Evolutionary conservation across 2,797 vertebrate genomes (phyloP).

Genomic region (Clarias pachynema): DNA sequence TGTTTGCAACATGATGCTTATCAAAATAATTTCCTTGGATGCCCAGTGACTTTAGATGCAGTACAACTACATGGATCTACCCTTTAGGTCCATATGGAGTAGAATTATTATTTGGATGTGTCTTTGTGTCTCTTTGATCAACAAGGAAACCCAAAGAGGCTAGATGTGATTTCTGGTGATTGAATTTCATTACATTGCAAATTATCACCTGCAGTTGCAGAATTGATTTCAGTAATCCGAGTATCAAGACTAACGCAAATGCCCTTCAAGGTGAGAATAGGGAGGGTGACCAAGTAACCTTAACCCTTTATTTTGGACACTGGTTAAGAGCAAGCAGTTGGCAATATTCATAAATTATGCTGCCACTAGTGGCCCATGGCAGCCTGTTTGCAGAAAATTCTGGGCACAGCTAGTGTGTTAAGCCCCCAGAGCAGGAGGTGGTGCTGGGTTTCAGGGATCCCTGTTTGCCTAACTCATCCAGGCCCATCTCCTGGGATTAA

Average conservation of each 20-base stretch:
- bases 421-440: slow-evolving; percentile 28
- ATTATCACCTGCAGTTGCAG: slow-evolving; percentile 9
- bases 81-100: slow-evolving; percentile 26
- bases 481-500: slow-evolving; percentile 56
- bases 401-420: slow-evolving; percentile 37
- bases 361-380: slow-evolving; percentile 36
- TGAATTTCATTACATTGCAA: not conserved
- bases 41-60: slow-evolving; percentile 1
- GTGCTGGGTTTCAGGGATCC: slow-evolving; percentile 51
- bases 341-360: slow-evolving; percentile 46
- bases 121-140: slow-evolving; percentile 21
- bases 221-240: slow-evolving; percentile 25
- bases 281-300: not conserved
- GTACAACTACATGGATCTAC: slow-evolving; percentile 12
- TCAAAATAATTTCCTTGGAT: slow-evolving; percentile 16
- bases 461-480: slow-evolving; percentile 56
- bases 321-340: slow-evolving; percentile 36
- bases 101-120: slow-evolving; percentile 42
- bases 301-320: slow-evolving; percentile 30
- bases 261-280: not conserved
- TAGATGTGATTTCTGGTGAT: not conserved
- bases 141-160: not conserved
- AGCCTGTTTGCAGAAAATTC: slow-evolving; percentile 42
- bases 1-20: slow-evolving; percentile 5
- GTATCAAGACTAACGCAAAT: slow-evolving; percentile 30